Conservation (phyloP, 2,888 invertebrate genomes). For the Eucriotettix oculatus region DNA sequence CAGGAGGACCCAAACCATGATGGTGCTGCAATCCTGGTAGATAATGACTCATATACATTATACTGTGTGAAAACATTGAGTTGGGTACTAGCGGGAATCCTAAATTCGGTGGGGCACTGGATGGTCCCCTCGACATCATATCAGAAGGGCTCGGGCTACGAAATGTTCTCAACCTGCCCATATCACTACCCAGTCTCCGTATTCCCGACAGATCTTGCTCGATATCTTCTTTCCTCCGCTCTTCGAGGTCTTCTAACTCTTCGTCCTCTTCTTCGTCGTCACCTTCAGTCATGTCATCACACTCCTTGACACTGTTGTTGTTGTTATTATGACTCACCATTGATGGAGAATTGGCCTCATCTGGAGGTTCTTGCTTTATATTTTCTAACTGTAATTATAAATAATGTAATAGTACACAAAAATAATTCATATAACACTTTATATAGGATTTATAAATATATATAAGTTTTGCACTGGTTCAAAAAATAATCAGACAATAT, state of each 20-base stretch:
- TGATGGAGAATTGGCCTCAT: slow-evolving; percentile 24
- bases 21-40: slow-evolving; percentile 36
- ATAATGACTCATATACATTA: slow-evolving; percentile 86
- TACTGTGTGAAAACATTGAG: slow-evolving; percentile 76
- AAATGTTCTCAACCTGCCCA: slow-evolving; percentile 8
- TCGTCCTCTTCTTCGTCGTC: slow-evolving; percentile 32
- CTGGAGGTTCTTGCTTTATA: slow-evolving; percentile 38
- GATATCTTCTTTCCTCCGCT: slow-evolving; percentile 25
- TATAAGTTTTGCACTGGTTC: no score
- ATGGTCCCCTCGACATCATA: slow-evolving; percentile 12
- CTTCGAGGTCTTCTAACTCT: slow-evolving; percentile 14
- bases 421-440: no score
- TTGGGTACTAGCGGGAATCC: slow-evolving; percentile 67
- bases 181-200: slow-evolving; percentile 27
- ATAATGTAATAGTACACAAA: slow-evolving; percentile 12
- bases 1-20: neutral
- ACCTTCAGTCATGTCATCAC: slow-evolving; percentile 35
- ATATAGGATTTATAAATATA: no score
- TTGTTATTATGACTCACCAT: slow-evolving; percentile 17
- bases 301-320: slow-evolving; percentile 28
- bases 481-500: no score
- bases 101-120: slow-evolving; percentile 25
- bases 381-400: slow-evolving; percentile 36
- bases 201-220: slow-evolving; percentile 35
- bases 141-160: slow-evolving; percentile 17